These are phyloP conservation scores for Philereme transversata DNA, from an alignment of 2,888 invertebrate genomes.

Conservation along the genomic window DNA sequence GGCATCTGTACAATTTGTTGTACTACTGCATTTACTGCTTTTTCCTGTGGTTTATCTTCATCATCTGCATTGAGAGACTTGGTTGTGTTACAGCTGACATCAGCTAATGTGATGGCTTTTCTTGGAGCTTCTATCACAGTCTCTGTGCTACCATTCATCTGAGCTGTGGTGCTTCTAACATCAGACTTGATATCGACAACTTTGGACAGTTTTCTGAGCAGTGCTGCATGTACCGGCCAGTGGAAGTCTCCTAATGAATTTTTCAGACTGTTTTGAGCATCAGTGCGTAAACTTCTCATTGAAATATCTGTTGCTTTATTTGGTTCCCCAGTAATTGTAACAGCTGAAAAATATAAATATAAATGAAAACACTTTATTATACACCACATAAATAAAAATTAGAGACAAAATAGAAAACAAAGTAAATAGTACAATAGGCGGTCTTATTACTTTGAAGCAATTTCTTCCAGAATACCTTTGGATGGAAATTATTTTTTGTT, in stretches of 20 bases:
- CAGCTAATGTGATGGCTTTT: slow-evolving; percentile 65
- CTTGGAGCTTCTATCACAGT: slow-evolving; percentile 54
- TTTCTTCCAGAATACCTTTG: no score
- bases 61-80: slow-evolving; percentile 67
- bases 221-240: slow-evolving; percentile 72
- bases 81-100: slow-evolving; percentile 74
- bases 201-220: slow-evolving; percentile 74
- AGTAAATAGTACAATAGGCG: no score
- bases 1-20: slow-evolving; percentile 39
- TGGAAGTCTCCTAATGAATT: slow-evolving; percentile 57
- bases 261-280: slow-evolving; percentile 68
- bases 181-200: slow-evolving; percentile 77
- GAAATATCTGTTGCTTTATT: slow-evolving; percentile 74
- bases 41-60: slow-evolving; percentile 52
- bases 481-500: no score
- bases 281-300: slow-evolving; percentile 75
- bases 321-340: slow-evolving; percentile 73
- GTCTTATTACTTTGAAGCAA: no score
- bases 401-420: no score
- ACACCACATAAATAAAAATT: no score
- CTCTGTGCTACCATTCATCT: slow-evolving; percentile 72
- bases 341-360: slow-evolving; percentile 55
- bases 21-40: slow-evolving; percentile 37
- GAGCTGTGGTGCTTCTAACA: slow-evolving; percentile 52
- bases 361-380: no score